Percentiles rank a stretch among this genome's conserved stretches.
Conservation (phyloP, 2,797 vertebrate genomes). For the Lycodopsis pacificus region DNA sequence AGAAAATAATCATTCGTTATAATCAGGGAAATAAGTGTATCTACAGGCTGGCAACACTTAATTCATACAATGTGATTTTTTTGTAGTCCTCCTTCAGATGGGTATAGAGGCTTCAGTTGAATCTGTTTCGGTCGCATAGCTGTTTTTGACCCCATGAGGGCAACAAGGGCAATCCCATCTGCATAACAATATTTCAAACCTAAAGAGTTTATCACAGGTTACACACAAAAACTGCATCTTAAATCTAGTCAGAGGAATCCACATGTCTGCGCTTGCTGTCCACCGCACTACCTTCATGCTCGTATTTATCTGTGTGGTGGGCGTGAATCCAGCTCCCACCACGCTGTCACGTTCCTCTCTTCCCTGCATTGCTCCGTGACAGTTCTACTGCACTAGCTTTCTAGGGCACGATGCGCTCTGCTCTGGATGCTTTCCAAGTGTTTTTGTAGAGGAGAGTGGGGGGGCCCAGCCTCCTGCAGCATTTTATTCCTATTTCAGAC, state of each 20-base stretch:
- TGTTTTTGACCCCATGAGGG: not conserved
- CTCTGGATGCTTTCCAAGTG: conserved; percentile 72
- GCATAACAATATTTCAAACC: conserved; percentile 15
- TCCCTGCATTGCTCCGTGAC: conserved; percentile 77
- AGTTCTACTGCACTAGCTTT: conserved; percentile 78
- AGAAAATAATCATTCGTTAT: not conserved
- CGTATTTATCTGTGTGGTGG: conserved; percentile 56
- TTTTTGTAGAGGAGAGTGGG: conserved; percentile 58
- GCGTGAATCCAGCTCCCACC: conserved; percentile 56
- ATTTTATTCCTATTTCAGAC: conserved; percentile 64
- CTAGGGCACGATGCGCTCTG: conserved; percentile 66
- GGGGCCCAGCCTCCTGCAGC: conserved; percentile 58
- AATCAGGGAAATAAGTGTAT: not conserved
- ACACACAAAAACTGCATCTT: not conserved
- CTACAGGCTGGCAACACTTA: too few species aligned
- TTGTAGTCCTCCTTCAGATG: not conserved
- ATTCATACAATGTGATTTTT: conserved; percentile 14
- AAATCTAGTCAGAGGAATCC: conserved; percentile 14
- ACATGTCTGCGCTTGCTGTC: conserved; percentile 29
- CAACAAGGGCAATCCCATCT: conserved; percentile 2
- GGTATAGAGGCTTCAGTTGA: not conserved
- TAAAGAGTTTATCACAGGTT: not conserved
- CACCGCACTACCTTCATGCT: conserved; percentile 42
- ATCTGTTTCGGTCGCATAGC: not conserved
- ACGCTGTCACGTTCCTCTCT: conserved; percentile 65